These are phyloP conservation scores for Aphaenogaster ashmeadi DNA, from an alignment of 1,140 invertebrate genomes.

Conservation along the genomic window DNA sequence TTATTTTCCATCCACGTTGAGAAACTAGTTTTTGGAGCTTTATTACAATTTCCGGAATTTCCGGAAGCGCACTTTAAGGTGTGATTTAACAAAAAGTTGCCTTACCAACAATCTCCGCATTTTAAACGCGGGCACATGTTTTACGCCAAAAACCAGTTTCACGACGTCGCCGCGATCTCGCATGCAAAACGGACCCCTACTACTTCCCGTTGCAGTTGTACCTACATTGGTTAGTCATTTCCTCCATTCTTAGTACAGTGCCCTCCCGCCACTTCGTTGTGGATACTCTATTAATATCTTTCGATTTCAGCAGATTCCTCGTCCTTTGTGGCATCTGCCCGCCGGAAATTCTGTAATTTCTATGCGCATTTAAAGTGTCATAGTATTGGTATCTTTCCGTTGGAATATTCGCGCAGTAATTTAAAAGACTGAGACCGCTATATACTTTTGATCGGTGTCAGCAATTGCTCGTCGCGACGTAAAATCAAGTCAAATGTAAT, in stretches of 20 bases:
- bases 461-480: not conserved
- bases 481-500: not conserved
- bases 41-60: conserved; percentile 12
- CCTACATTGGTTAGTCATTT: conserved; percentile 66
- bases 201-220: conserved; percentile 41
- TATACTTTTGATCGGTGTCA: not conserved
- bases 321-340: conserved; percentile 18
- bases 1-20: conserved; percentile 3
- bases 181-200: conserved; percentile 8
- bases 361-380: conserved; percentile 50
- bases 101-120: conserved; percentile 35
- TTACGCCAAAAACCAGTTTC: conserved; percentile 65
- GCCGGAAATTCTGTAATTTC: conserved; percentile 41
- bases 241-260: conserved; percentile 50
- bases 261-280: conserved; percentile 5
- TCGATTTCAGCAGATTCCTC: conserved; percentile 55
- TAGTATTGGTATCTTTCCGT: not conserved
- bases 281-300: conserved; percentile 54
- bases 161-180: conserved; percentile 16
- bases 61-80: not conserved
- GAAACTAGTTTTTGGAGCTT: not conserved
- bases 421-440: not conserved
- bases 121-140: conserved; percentile 44
- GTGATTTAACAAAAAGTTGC: not conserved
- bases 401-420: conserved; percentile 18